Percentiles rank a stretch among this genome's conserved stretches.
phyloP scores from a whole-genome alignment of 2,888 invertebrate species.

The Caenorhabditis sp. region DNA sequence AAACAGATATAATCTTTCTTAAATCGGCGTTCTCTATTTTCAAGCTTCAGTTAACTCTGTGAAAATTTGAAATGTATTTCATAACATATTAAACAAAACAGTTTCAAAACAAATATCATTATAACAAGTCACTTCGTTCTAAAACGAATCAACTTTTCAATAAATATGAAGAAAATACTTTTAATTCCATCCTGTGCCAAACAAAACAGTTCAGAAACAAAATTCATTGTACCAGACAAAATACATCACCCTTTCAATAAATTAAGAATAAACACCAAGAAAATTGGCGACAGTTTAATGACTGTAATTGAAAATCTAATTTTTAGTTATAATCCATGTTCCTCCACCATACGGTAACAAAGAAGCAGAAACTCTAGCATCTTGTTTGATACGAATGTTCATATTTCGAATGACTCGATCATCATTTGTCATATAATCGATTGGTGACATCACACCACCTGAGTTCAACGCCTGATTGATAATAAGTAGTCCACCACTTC shows the following conservation, averaged over 20 bases:
- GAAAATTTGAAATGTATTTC: too few species aligned
- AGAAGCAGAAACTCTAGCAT: constrained; percentile 51
- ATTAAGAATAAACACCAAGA: constrained; percentile 1
- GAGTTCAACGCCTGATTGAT: constrained; percentile 70
- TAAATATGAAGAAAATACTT: too few species aligned
- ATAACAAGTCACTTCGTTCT: too few species aligned
- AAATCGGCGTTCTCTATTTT: too few species aligned
- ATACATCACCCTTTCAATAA: background rate
- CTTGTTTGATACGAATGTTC: constrained; percentile 55
- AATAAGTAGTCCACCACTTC: constrained; percentile 72
- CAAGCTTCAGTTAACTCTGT: too few species aligned
- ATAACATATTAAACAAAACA: too few species aligned
- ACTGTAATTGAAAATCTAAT: constrained; percentile 10
- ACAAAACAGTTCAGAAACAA: too few species aligned
- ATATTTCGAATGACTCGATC: constrained; percentile 48
- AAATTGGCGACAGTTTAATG: constrained; percentile 20
- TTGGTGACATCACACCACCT: constrained; percentile 52
- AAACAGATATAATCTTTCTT: too few species aligned
- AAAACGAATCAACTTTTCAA: too few species aligned
- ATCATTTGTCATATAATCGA: constrained; percentile 53
- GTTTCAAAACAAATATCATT: too few species aligned
- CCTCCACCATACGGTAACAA: constrained; percentile 53
- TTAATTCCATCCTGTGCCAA: too few species aligned
- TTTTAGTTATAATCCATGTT: constrained; percentile 57
- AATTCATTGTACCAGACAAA: too few species aligned